phyloP scores from a whole-genome alignment of 2,113 vertebrate species.

The Tympanuchus pallidicinctus region DNA sequence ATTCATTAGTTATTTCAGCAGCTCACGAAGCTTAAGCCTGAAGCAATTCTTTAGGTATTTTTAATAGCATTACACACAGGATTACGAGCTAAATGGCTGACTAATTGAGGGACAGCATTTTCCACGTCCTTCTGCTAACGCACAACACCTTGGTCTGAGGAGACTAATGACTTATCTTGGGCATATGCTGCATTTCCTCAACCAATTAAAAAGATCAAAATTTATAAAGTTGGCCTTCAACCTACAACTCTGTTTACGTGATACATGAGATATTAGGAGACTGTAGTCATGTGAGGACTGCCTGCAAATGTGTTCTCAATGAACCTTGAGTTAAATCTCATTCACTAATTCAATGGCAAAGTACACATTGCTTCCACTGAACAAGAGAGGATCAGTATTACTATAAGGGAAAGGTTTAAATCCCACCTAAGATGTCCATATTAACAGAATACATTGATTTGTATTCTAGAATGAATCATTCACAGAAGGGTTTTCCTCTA shows the following conservation, averaged over 20 bases:
- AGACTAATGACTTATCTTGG: not conserved
- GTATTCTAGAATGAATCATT: not conserved
- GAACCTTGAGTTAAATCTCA: not conserved
- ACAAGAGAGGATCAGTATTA: not conserved
- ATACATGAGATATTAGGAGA: not conserved
- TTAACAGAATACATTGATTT: not conserved
- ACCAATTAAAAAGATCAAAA: not conserved
- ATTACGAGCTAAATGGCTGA: constrained; percentile 39
- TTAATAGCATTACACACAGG: constrained; percentile 31
- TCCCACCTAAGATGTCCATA: not conserved
- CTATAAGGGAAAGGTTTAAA: not conserved
- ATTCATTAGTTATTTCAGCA: constrained; percentile 28
- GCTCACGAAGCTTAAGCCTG: not conserved
- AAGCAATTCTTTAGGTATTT: constrained; percentile 1
- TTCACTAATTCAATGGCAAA: not conserved
- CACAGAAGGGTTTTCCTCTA: not conserved
- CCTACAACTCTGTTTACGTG: not conserved
- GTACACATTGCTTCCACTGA: not conserved
- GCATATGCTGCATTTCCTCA: not conserved
- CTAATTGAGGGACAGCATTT: constrained; percentile 25
- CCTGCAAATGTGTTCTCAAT: not conserved
- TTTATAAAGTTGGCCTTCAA: not conserved
- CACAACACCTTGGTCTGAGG: not conserved
- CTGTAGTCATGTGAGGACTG: not conserved
- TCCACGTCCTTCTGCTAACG: not conserved